Evolutionary conservation across 2,797 vertebrate species (phyloP).

Genomic region (Picus viridis): DNA sequence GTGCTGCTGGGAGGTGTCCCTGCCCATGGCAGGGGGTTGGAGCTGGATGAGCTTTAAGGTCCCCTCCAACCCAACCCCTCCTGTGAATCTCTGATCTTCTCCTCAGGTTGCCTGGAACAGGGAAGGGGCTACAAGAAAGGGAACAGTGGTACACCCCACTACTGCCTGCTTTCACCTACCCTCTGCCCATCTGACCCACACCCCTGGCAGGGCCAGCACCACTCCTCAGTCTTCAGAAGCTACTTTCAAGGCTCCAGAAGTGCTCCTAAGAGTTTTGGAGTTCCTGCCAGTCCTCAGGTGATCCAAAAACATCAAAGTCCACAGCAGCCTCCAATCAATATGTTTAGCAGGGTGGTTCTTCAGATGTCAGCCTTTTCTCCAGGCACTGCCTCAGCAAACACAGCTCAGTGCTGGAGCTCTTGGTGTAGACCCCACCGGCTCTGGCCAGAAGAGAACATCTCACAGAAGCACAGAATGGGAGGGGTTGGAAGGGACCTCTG

Average conservation of each 20-base stretch:
- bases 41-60: too few relatives aligned
- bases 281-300: neutral
- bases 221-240: neutral
- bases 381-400: neutral
- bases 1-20: too few relatives aligned
- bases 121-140: neutral
- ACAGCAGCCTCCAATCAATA: neutral
- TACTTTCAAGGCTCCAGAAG: neutral
- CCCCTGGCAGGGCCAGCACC: neutral
- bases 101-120: fast-evolving
- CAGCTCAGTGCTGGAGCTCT: neutral
- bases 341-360: neutral
- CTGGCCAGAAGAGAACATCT: neutral
- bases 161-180: neutral
- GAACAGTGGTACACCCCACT: neutral
- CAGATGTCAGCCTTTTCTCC: neutral
- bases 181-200: neutral
- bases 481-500: too few relatives aligned
- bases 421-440: neutral
- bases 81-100: too few relatives aligned
- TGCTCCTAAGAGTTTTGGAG: neutral
- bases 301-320: neutral
- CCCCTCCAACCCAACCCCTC: too few relatives aligned
- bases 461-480: too few relatives aligned
- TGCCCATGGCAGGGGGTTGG: too few relatives aligned